Base-by-base conservation (phyloP, 2,797 vertebrate species). In the Gymnoscopelus microlampas region DNA sequence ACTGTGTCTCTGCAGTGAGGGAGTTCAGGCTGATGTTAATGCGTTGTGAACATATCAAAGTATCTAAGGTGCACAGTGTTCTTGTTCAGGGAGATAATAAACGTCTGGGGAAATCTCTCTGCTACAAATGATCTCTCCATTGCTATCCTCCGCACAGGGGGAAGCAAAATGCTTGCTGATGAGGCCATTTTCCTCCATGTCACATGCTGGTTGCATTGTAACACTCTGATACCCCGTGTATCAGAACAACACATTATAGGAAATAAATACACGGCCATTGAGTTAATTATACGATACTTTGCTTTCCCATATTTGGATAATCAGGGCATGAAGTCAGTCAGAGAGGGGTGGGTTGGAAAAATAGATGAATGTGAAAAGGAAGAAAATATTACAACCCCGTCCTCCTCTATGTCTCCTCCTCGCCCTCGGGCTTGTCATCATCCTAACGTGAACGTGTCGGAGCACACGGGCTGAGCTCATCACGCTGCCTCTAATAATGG, bases 361-460 rank as follows among this genome's bases (percentile, higher is more conserved):
- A 78, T 53, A 64, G 70, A 74, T 50, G 56, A 80, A 75, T 68
- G 53, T 79, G 19, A 77, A 50, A 62, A 60, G 32, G 26, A 29
- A 53, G n/a, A 50, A 63, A 32, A 35, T 35, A 35, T 55, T 60
- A 53, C 59, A 62, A 56, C 32, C 32, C 32, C 32, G 4, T 5
- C 32, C 5, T 35, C 57, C 29, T 57, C 44, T 60, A 54, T 65
- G 83, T 78, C 72, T 89, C 65, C 56, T 70, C 76, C 63, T 77
- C 2, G 84, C 90, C 88, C 70, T 0, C 26, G 24, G 86, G 89
- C 86, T 72, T 80, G 80, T 85, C 88, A 88, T 91, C 88, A 89
- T 90, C 83, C 77, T 89, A 92, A 91, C 90, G 93, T 92, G 89
- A 91, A 92, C 84, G 80, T 88, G 85, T 90, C 82, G 85, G 79